Base-by-base conservation (phyloP, 2,113 vertebrate genomes). In the Tautogolabrus adspersus region DNA sequence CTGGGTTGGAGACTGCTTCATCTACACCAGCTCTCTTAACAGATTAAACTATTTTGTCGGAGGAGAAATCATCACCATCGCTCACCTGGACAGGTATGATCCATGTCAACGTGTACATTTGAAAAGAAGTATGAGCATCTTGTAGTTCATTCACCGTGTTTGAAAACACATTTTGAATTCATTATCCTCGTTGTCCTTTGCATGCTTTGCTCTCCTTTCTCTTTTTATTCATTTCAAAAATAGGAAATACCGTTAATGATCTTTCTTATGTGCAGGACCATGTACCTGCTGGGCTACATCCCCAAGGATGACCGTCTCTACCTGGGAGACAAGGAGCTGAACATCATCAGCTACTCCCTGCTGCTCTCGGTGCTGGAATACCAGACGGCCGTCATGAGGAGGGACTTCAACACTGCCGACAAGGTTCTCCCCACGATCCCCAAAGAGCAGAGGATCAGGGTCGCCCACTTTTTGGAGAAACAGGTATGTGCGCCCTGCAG, bases 1-100 rank as follows among this genome's bases (percentile, higher is more conserved):
- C 54, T 99, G 98, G 98, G 98, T 99, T 0, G 98, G 98, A 0
- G 98, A 99, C 87, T 99, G 98, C 87, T 99, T 99, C 88, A 99
- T 99, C 93, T 99, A 99, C 91, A 99, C 98, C 86, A 99, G 97
- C 93, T 99, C 98, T 79, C 97, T 99, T 74, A 99, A 99, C 95
- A 96, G 98, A 84, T 95, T 99, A 68, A 99, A 99, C 93, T 99
- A 99, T 83, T 99, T 96, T 0, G 98, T 99, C 3, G 98, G 98
- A 87, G 98, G 98, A 92, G 98, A 99, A 91, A 99, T 99, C 58
- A 98, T 99, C 87, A 99, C 98, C 9, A 98, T 99, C 89, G 98
- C 98, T 88, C 98, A 99, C 65, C 91, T 99, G 86, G 98, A 99
- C 94, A 97, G 98, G 98, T 99, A 84, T 26, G 67, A 66, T 22